phyloP scores from a whole-genome alignment of 1,140 invertebrate genomes.

The Aphaenogaster rudis region DNA sequence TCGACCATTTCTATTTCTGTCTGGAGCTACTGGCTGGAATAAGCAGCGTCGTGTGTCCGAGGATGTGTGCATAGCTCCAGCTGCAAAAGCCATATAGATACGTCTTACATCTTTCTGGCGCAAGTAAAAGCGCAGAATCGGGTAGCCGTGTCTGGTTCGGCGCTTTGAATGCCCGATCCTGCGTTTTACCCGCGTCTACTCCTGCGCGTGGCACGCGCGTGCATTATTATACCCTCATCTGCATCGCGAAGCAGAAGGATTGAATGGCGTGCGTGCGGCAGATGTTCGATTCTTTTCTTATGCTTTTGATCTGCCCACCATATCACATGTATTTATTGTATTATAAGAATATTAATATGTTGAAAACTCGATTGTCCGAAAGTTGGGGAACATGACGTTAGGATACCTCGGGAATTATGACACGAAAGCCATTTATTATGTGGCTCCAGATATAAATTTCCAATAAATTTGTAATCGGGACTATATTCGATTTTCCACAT shows the following conservation, averaged over 20 bases:
- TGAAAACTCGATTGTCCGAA: neutral
- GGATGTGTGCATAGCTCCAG: neutral
- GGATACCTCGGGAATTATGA: neutral
- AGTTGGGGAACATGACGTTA: neutral
- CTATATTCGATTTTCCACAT: neutral
- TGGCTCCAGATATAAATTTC: neutral
- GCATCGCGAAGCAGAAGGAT: constrained; percentile 45
- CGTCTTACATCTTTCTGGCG: neutral
- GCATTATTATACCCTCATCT: constrained; percentile 56
- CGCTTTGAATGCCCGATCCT: neutral
- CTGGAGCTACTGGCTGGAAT: neutral
- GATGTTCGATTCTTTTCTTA: constrained; percentile 43
- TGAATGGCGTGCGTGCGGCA: constrained; percentile 61
- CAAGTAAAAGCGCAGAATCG: neutral
- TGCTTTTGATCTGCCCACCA: constrained; percentile 9
- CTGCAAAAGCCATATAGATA: neutral
- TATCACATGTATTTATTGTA: constrained; percentile 36
- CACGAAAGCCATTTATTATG: neutral
- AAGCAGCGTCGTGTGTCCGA: neutral
- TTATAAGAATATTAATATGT: neutral
- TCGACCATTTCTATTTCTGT: constrained; percentile 7
- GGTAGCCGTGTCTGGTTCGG: neutral
- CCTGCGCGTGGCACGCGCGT: constrained; percentile 63
- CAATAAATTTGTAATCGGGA: neutral
- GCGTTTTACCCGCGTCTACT: neutral